Percentiles rank a stretch among this genome's conserved stretches.
Conservation (phyloP, 2,797 vertebrate species). For the Onychomys arenicola region DNA sequence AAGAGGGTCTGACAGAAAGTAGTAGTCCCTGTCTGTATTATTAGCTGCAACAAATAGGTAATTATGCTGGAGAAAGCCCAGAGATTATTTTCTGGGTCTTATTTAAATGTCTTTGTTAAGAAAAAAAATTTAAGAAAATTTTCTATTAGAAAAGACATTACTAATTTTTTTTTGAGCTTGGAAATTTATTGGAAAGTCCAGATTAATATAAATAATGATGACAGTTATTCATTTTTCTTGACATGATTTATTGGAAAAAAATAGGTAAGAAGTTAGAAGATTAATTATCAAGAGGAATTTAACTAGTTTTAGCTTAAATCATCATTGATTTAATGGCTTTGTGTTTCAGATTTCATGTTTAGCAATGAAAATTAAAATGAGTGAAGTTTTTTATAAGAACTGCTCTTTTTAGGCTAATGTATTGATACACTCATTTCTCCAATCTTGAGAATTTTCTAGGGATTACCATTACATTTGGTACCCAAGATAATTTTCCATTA, state of each 20-base stretch:
- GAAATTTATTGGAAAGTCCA: constrained; percentile 59
- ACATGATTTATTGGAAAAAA: constrained; percentile 41
- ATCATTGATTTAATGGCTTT: constrained; percentile 43
- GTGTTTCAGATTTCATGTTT: constrained; percentile 57
- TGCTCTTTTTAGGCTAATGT: constrained; percentile 11
- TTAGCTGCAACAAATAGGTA: constrained; percentile 38
- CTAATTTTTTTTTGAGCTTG: constrained; percentile 61
- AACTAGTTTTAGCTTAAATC: constrained; percentile 4
- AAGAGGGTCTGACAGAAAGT: constrained; percentile 30
- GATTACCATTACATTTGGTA: constrained; percentile 12
- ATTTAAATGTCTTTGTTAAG: constrained; percentile 48
- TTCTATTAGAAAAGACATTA: constrained; percentile 63
- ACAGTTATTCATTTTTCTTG: constrained; percentile 56
- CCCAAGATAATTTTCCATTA: constrained; percentile 1
- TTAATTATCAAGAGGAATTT: constrained; percentile 22
- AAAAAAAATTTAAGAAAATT: constrained; percentile 13
- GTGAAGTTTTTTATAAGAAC: constrained; percentile 49
- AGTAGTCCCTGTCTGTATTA: constrained; percentile 21
- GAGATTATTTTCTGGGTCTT: constrained; percentile 63
- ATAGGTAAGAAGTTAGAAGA: constrained; percentile 45
- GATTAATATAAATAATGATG: constrained; percentile 38
- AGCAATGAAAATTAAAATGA: constrained; percentile 54
- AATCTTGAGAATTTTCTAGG: constrained; percentile 5
- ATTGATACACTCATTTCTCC: constrained; percentile 7
- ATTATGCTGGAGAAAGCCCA: background rate